Evolutionary conservation across 92 coral and sea anemone genomes (phyloP).

Genomic region (Epizoanthus stellaris): DNA sequence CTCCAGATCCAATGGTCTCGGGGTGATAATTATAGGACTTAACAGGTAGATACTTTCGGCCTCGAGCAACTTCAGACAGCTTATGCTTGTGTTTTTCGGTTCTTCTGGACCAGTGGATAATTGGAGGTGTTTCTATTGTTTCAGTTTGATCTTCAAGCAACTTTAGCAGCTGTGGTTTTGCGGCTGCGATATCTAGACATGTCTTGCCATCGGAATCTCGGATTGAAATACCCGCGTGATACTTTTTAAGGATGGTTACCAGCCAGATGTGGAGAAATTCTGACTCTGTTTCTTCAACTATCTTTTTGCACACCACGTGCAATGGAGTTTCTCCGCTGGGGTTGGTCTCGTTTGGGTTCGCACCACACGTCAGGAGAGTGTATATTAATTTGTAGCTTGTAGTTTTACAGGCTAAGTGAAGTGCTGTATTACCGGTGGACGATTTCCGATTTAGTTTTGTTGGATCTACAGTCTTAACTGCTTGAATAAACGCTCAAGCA

Average conservation of each 20-base stretch:
- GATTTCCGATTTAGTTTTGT: neutral
- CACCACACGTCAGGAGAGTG: neutral
- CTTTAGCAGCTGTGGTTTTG: neutral
- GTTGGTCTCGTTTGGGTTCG: neutral
- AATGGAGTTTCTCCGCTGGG: neutral
- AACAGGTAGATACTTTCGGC: neutral
- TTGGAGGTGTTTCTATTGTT: neutral
- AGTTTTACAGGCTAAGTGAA: neutral
- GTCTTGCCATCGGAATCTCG: neutral
- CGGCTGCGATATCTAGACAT: neutral
- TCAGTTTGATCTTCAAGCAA: neutral
- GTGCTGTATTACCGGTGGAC: neutral
- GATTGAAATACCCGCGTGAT: neutral
- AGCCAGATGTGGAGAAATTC: neutral
- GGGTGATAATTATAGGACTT: neutral
- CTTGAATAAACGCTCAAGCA: neutral
- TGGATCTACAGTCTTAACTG: neutral
- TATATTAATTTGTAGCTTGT: neutral
- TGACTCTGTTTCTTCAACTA: neutral
- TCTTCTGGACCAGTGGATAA: neutral
- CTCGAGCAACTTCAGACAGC: neutral
- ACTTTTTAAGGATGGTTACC: neutral
- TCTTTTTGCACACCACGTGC: neutral
- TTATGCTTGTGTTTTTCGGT: neutral
- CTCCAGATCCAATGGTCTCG: too few species aligned